Conservation (phyloP, 2,113 vertebrate species). For the Cebus imitator region DNA sequence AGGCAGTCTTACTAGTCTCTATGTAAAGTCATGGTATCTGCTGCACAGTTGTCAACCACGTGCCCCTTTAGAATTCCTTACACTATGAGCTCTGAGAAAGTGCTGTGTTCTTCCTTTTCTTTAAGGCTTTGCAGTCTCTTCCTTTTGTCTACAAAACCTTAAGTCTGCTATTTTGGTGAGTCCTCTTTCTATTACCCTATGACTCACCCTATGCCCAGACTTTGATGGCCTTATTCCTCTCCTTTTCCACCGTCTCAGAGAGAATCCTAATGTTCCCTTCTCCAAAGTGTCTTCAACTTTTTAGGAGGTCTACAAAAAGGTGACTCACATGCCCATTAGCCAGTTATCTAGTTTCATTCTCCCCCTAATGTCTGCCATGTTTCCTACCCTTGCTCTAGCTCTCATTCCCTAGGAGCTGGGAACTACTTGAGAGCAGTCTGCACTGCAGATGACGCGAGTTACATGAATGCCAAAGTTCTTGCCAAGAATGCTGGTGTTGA, state of each 20-base stretch:
- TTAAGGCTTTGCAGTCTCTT: not conserved
- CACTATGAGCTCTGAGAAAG: not conserved
- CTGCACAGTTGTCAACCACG: rapidly evolving
- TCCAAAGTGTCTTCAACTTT: not conserved
- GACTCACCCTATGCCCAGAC: not conserved
- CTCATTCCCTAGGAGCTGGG: not conserved
- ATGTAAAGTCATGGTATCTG: not conserved
- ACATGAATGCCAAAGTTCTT: not conserved
- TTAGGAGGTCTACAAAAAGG: not conserved
- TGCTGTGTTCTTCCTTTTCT: not conserved
- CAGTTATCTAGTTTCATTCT: not conserved
- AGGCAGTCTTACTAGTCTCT: no score
- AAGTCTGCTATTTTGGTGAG: not conserved
- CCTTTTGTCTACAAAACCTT: not conserved
- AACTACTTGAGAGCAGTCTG: not conserved
- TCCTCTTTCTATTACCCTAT: not conserved
- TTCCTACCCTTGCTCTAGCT: not conserved
- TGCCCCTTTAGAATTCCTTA: not conserved
- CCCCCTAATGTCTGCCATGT: not conserved
- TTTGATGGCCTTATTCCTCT: not conserved
- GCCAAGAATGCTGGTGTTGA: not conserved
- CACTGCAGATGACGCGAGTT: not conserved
- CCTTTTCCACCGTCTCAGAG: not conserved
- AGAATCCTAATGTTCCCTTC: not conserved
- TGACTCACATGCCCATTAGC: not conserved